These are phyloP conservation scores for Leptinotarsa defecta DNA, from an alignment of 1,140 invertebrate species.

Conservation along the genomic window DNA sequence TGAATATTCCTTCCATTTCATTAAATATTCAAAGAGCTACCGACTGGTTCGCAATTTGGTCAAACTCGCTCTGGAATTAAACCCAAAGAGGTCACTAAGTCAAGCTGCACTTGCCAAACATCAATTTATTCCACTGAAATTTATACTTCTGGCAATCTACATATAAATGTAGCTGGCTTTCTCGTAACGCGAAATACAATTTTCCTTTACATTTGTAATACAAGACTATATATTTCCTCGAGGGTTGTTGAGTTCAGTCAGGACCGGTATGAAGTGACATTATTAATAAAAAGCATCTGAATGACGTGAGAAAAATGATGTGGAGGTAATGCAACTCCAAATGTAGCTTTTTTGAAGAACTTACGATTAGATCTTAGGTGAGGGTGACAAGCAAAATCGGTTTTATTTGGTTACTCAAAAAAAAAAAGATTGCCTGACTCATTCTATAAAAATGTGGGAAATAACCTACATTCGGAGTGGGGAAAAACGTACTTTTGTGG, in stretches of 20 bases:
- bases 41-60: background rate
- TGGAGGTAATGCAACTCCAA: too few relatives aligned
- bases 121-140: background rate
- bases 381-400: too few relatives aligned
- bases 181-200: conserved; percentile 1
- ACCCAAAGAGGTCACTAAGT: background rate
- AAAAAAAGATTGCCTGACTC: too few relatives aligned
- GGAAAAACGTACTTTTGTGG: too few relatives aligned
- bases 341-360: too few relatives aligned
- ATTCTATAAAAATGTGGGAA: too few relatives aligned
- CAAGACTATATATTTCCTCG: background rate
- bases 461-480: too few relatives aligned
- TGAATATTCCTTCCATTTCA: conserved; percentile 2
- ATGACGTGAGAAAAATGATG: too few relatives aligned
- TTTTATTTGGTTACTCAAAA: too few relatives aligned
- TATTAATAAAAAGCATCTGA: too few relatives aligned
- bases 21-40: conserved; percentile 2
- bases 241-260: background rate
- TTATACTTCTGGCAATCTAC: conserved; percentile 6
- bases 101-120: conserved; percentile 1
- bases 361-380: too few relatives aligned
- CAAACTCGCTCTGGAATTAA: background rate
- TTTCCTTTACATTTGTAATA: conserved; percentile 3
- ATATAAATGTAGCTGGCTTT: background rate
- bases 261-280: background rate